Percentiles rank a stretch among this genome's conserved stretches.
These are phyloP conservation scores for Pangasius sanitwongsei DNA, from an alignment of 2,797 vertebrate species.

Conservation along the genomic window DNA sequence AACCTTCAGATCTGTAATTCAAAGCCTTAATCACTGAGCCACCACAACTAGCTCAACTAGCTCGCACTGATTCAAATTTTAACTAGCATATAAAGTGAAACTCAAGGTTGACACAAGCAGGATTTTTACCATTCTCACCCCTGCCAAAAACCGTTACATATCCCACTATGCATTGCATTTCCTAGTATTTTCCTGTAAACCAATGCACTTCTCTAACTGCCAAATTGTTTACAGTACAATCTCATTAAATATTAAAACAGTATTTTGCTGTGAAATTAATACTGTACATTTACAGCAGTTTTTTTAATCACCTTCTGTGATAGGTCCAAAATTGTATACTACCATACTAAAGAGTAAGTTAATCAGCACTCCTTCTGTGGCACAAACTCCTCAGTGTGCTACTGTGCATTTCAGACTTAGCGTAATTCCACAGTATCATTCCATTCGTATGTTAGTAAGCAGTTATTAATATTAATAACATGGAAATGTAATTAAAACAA, in stretches of 20 bases:
- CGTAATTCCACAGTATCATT: not conserved
- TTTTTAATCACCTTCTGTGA: no score
- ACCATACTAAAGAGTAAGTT: not conserved
- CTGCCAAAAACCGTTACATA: no score
- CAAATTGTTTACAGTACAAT: not conserved
- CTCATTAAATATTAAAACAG: not conserved
- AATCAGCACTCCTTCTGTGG: not conserved
- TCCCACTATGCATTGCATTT: not conserved
- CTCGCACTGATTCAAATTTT: no score
- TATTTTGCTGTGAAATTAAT: no score
- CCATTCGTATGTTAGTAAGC: not conserved
- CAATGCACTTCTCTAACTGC: not conserved
- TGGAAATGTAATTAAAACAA: not conserved
- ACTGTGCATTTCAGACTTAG: not conserved
- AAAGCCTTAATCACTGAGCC: not conserved
- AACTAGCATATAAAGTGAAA: no score
- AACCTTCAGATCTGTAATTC: not conserved
- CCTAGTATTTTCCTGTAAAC: not conserved
- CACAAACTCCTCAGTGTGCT: not conserved
- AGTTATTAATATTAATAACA: not conserved
- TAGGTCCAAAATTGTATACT: not conserved
- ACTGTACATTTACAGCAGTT: no score
- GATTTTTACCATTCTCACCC: no score
- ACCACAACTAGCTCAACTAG: no score
- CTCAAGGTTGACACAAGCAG: no score